Conservation (phyloP, 2,888 invertebrate genomes). For the Chydorus sphaericus region DNA sequence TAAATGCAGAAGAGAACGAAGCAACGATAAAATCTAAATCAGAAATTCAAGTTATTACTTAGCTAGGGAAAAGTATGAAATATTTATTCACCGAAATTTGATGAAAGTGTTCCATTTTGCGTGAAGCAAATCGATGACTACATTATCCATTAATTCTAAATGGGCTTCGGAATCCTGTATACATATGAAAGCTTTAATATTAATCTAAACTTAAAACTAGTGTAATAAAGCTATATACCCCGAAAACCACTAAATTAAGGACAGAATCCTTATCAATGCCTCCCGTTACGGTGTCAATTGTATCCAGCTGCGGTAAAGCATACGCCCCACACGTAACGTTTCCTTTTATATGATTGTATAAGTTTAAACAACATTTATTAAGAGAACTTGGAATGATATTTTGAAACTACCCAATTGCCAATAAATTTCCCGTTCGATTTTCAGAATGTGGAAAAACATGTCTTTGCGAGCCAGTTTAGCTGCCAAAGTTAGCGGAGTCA, state of each 20-base stretch:
- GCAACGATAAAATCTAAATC: constrained; percentile 71
- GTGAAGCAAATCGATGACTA: constrained; percentile 79
- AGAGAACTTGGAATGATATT: not conserved
- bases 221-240: constrained; percentile 43
- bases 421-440: constrained; percentile 88
- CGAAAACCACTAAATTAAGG: constrained; percentile 88
- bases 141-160: constrained; percentile 84
- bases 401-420: constrained; percentile 69
- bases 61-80: not conserved
- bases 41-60: not conserved
- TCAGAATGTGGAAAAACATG: constrained; percentile 93
- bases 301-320: constrained; percentile 85
- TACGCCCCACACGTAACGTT: constrained; percentile 95
- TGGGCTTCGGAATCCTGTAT: constrained; percentile 81
- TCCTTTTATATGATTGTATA: constrained; percentile 27
- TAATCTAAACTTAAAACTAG: not conserved
- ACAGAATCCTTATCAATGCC: constrained; percentile 91
- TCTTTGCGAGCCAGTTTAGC: constrained; percentile 86
- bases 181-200: not conserved
- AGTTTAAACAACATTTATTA: too few species aligned
- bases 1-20: constrained; percentile 82
- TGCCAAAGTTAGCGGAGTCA: constrained; percentile 84
- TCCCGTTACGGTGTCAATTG: constrained; percentile 79
- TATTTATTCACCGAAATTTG: constrained; percentile 45
- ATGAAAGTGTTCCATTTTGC: constrained; percentile 98